Base-by-base conservation (phyloP, 2,113 vertebrate species). In the Phalacrocorax brasilianus region DNA sequence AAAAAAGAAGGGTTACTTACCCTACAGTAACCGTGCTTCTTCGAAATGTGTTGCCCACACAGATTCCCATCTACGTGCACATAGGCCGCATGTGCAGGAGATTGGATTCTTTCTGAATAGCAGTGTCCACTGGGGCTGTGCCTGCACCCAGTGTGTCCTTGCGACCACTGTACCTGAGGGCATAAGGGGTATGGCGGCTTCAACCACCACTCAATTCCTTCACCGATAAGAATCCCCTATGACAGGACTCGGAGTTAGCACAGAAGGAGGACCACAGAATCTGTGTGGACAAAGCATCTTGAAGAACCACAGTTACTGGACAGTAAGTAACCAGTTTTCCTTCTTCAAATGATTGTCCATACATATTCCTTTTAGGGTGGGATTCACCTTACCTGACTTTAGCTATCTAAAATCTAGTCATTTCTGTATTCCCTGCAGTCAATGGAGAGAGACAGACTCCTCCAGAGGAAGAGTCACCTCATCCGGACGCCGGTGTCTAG, bases 11-110 rank as follows among this genome's bases (percentile, higher is more conserved):
- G 96, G 96, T 95, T 97, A 97, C 96, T 97, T 97, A 97, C 96
- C 96, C 95, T 97, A 97, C 96, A 97, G 96, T 97, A 97, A 96
- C 96, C 94, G 96, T 96, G 96, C 96, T 97, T 97, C 96, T 97
- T 97, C 95, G 96, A 97, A 97, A 97, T 97, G 96, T 97, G 95
- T 97, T 97, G 96, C 91, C 96, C 96, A 97, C 96, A 97, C 96
- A 97, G 96, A 97, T 97, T 97, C 96, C 96, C 96, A 97, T 97
- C 96, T 97, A 96, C 77, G 96, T 97, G 96, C 96, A 97, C 96
- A 97, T 81, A 96, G 91, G 95, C 96, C 96, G 91, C 96, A 85
- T 97, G 96, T 97, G 96, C 96, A 89, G 96, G 95, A 97, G 96
- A 92, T 95, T 97, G 96, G 96, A 96, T 96, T 97, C 96, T 97